Conservation (phyloP, 2,797 vertebrate genomes). For the Aeoliscus strigatus region DNA sequence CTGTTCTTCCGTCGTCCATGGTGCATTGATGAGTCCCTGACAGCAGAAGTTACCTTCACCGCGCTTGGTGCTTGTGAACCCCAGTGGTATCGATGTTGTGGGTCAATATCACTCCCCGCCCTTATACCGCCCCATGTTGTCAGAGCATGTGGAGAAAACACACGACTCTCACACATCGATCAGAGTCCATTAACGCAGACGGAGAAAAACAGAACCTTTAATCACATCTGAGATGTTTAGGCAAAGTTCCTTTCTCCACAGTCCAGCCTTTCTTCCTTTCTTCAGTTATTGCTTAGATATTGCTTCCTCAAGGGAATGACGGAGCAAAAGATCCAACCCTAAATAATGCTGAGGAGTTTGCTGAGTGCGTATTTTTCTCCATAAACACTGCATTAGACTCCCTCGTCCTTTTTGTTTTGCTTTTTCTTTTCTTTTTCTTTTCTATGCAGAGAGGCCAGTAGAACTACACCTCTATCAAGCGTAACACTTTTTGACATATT, state of each 20-base stretch:
- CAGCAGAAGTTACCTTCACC: slow-evolving; percentile 24
- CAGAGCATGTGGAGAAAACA: slow-evolving; percentile 35
- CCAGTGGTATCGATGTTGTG: slow-evolving; percentile 40
- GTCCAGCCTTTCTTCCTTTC: slow-evolving; percentile 28
- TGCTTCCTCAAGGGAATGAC: slow-evolving; percentile 3
- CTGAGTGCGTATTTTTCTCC: slow-evolving; percentile 14
- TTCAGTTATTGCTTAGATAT: slow-evolving; percentile 16
- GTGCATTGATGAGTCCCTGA: slow-evolving; percentile 22
- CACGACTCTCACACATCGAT: slow-evolving; percentile 53
- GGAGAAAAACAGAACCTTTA: slow-evolving; percentile 66
- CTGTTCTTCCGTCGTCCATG: slow-evolving; percentile 28
- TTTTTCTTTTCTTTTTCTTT: too few species aligned
- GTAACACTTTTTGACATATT: too few species aligned
- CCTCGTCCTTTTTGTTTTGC: too few species aligned
- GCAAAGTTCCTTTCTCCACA: slow-evolving; percentile 46
- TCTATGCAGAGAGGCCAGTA: too few species aligned
- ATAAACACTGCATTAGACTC: neutral
- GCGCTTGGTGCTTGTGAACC: slow-evolving; percentile 22
- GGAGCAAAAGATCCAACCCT: slow-evolving; percentile 1
- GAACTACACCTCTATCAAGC: too few species aligned
- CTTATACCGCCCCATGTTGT: slow-evolving; percentile 42
- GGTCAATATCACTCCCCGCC: slow-evolving; percentile 47
- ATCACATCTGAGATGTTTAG: slow-evolving; percentile 58
- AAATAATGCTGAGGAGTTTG: slow-evolving; percentile 16
- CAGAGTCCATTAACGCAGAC: slow-evolving; percentile 50